Percentiles rank a stretch among this genome's conserved stretches.
Evolutionary conservation across 1,140 invertebrate genomes (phyloP).

Genomic region (Ephestia elutella): DNA sequence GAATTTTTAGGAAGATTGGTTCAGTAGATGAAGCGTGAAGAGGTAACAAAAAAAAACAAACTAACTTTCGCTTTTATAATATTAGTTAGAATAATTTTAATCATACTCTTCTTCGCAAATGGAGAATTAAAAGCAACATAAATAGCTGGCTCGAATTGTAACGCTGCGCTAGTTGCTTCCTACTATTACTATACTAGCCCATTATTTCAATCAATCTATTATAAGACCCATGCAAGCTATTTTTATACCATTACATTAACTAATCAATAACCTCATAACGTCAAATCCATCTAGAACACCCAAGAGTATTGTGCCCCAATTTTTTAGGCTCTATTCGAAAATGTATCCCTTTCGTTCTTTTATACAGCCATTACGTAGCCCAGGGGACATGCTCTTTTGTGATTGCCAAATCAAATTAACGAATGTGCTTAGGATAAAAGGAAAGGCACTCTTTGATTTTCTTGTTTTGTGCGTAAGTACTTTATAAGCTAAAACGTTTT

Average conservation of each 20-base stretch:
- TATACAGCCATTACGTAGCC: not conserved
- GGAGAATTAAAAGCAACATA: too few species aligned
- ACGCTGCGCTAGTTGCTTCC: too few species aligned
- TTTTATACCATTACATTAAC: not conserved
- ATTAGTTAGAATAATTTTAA: too few species aligned
- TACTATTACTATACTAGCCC: too few species aligned
- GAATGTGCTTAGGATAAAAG: not conserved
- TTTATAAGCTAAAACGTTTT: too few species aligned
- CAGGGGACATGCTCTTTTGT: conserved; percentile 1
- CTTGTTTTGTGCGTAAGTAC: not conserved
- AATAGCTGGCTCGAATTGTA: too few species aligned
- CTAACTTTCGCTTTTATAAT: too few species aligned
- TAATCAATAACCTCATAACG: not conserved
- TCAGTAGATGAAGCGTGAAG: too few species aligned
- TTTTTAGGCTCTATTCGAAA: not conserved
- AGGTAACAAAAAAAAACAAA: too few species aligned
- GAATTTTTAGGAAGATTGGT: too few species aligned
- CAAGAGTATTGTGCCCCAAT: not conserved
- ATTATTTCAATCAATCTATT: too few species aligned
- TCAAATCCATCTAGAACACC: not conserved
- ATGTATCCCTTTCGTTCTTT: not conserved
- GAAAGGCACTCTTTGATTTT: not conserved
- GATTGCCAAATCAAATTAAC: conserved; percentile 3
- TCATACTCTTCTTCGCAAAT: too few species aligned
- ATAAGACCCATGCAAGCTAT: not conserved